phyloP scores from a whole-genome alignment of 1,140 invertebrate species.

The Watersipora subatra region DNA sequence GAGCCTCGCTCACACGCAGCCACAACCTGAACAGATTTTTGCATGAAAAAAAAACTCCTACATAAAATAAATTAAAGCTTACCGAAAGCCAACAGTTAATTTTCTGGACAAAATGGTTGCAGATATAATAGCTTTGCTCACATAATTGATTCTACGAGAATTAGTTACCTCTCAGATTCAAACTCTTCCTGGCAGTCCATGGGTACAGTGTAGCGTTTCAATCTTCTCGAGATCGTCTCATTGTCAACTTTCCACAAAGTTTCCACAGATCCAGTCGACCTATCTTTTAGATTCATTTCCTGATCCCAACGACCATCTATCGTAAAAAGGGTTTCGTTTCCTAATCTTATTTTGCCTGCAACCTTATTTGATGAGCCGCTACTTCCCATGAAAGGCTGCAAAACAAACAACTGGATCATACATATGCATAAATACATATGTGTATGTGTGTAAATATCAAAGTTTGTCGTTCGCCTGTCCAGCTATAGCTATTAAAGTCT shows the following conservation, averaged over 20 bases:
- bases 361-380: slow-evolving; percentile 65
- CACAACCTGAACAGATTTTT: slow-evolving; percentile 54
- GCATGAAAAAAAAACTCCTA: too few relatives aligned
- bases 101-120: too few relatives aligned
- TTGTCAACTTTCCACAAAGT: slow-evolving; percentile 60
- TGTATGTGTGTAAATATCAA: slow-evolving; percentile 1
- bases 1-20: slow-evolving; percentile 67
- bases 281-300: slow-evolving; percentile 65
- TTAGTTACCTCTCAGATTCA: slow-evolving; percentile 58
- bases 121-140: too few relatives aligned
- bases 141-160: too few relatives aligned
- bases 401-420: slow-evolving; percentile 15
- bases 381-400: slow-evolving; percentile 70
- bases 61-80: too few relatives aligned
- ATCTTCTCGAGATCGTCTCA: slow-evolving; percentile 53
- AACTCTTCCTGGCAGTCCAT: slow-evolving; percentile 59
- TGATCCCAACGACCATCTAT: slow-evolving; percentile 85
- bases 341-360: slow-evolving; percentile 66
- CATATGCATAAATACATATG: background rate
- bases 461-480: too few relatives aligned
- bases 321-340: slow-evolving; percentile 70
- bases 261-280: slow-evolving; percentile 49
- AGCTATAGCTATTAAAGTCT: too few relatives aligned
- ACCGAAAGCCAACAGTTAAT: too few relatives aligned
- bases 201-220: slow-evolving; percentile 64